Conservation (phyloP, 2,797 vertebrate genomes). For the Eptatretus atami region DNA sequence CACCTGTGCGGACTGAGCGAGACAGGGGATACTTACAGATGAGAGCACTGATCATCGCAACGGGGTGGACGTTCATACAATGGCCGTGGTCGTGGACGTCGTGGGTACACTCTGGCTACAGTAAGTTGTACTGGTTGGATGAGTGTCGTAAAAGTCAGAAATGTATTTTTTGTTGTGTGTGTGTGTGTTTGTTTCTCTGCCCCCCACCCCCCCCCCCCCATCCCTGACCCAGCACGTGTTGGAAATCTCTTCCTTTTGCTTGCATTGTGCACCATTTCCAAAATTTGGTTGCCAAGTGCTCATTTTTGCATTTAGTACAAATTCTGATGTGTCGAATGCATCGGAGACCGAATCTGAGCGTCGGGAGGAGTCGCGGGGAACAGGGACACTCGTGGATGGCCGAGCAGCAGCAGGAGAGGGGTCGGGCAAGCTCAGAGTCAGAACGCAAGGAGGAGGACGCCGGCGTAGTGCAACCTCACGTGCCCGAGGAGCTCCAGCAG, state of each 20-base stretch:
- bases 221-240: neutral
- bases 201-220: too few species aligned
- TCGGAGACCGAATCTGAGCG: conserved; percentile 34
- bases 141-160: neutral
- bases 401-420: conserved; percentile 16
- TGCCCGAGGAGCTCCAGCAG: too few species aligned
- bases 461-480: conserved; percentile 21
- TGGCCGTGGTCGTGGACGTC: conserved; percentile 31
- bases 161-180: neutral
- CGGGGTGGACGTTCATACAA: conserved; percentile 40
- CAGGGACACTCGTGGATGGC: conserved; percentile 8
- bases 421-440: conserved; percentile 44
- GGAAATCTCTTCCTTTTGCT: neutral
- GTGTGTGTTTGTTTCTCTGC: too few species aligned
- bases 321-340: conserved; percentile 40
- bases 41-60: conserved; percentile 35
- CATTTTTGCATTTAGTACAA: conserved; percentile 16
- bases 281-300: neutral
- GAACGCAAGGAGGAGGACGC: conserved; percentile 24
- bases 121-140: too few species aligned
- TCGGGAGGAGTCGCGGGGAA: conserved; percentile 17
- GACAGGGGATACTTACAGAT: conserved; percentile 34
- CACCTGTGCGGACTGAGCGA: conserved; percentile 16
- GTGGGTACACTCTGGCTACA: conserved; percentile 14
- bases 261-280: too few species aligned